These are phyloP conservation scores for Imbricaverruca yamaguchii DNA, from an alignment of 2,888 invertebrate genomes.

Conservation along the genomic window DNA sequence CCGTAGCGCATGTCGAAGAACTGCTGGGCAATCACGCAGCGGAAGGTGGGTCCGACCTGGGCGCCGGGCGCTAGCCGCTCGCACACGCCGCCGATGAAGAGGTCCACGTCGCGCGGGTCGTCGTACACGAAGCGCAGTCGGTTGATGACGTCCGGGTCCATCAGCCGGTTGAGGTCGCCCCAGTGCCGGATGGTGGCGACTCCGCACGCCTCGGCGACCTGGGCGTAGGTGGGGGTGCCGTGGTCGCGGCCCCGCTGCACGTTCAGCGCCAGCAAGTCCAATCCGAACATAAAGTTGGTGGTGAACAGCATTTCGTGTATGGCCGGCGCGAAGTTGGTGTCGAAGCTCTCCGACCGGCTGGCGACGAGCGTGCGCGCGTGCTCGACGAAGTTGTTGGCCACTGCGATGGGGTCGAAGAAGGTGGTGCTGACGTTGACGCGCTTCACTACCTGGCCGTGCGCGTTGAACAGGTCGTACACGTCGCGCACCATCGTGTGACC, in stretches of 20 bases:
- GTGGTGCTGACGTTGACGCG: background rate
- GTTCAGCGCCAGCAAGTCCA: conserved; percentile 31
- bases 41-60: background rate
- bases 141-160: background rate
- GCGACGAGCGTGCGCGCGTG: background rate
- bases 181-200: background rate
- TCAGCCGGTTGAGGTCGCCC: background rate
- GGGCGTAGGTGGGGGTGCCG: conserved; percentile 28
- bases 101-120: background rate
- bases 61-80: background rate
- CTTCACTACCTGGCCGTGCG: background rate
- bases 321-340: background rate
- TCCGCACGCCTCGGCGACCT: conserved; percentile 25
- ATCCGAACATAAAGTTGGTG: conserved; percentile 24
- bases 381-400: background rate
- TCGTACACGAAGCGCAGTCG: background rate
- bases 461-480: conserved; percentile 16
- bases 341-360: background rate
- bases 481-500: conserved; percentile 31
- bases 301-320: background rate
- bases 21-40: conserved; percentile 56
- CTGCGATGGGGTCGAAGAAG: background rate
- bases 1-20: conserved; percentile 61
- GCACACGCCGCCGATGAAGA: conserved; percentile 4
- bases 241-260: conserved; percentile 30